Evolutionary conservation across 2,888 invertebrate species (phyloP).

Genomic region (Synanthedon vespiformis): DNA sequence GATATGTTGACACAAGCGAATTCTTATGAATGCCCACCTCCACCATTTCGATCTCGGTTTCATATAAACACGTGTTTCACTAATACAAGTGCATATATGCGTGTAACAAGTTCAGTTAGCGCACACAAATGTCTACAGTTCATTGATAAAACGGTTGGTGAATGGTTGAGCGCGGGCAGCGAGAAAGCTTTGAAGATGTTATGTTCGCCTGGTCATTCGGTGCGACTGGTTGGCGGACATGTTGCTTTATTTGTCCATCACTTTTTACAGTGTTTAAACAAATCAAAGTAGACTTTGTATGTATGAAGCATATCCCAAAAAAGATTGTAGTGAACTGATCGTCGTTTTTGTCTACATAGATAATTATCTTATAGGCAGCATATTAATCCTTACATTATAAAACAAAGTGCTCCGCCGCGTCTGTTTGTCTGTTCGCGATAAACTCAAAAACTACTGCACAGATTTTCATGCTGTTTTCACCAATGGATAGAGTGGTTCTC

Average conservation of each 20-base stretch:
- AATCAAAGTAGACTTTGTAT: too few relatives aligned
- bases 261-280: neutral
- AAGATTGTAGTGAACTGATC: too few relatives aligned
- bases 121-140: constrained; percentile 35
- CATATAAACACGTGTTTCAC: constrained; percentile 56
- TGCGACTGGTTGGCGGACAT: constrained; percentile 53
- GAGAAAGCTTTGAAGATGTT: constrained; percentile 45
- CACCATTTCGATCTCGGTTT: constrained; percentile 26
- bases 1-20: constrained; percentile 63
- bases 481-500: too few relatives aligned
- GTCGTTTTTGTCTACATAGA: too few relatives aligned
- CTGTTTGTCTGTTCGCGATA: too few relatives aligned
- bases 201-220: constrained; percentile 51
- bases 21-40: constrained; percentile 64
- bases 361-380: too few relatives aligned
- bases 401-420: too few relatives aligned
- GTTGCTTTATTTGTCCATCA: constrained; percentile 38
- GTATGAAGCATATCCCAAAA: too few relatives aligned
- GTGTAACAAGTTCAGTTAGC: neutral
- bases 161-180: constrained; percentile 34
- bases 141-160: constrained; percentile 43
- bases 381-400: too few relatives aligned
- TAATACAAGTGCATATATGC: constrained; percentile 1
- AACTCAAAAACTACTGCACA: too few relatives aligned
- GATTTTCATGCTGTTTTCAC: too few relatives aligned